A percentile compares a stretch with the other conserved stretches of the same genome.
These are phyloP conservation scores for Leuciscus idus DNA, from an alignment of 2,113 vertebrate genomes.

Conservation along the genomic window DNA sequence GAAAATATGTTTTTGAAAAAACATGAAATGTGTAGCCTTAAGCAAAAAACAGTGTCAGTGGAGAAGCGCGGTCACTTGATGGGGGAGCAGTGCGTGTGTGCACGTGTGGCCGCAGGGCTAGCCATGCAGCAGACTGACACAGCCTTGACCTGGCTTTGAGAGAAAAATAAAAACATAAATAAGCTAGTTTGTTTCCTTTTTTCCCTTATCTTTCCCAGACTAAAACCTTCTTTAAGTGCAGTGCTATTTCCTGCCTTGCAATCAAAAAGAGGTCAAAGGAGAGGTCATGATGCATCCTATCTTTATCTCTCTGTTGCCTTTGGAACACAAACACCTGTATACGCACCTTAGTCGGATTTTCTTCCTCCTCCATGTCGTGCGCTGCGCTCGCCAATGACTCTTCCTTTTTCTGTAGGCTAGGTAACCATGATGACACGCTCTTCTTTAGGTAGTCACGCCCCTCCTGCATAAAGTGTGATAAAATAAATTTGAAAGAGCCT, in stretches of 20 bases:
- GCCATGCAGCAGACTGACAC: constrained; percentile 37
- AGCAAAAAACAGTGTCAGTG: constrained; percentile 17
- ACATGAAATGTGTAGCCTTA: constrained; percentile 1
- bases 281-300: background rate
- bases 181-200: constrained; percentile 27
- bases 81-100: background rate
- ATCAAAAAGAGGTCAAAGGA: constrained; percentile 32
- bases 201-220: background rate
- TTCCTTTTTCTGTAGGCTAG: constrained; percentile 67
- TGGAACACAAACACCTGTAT: constrained; percentile 49
- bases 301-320: background rate
- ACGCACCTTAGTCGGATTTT: constrained; percentile 71
- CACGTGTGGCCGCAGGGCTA: background rate
- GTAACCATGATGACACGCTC: constrained; percentile 77
- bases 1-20: background rate
- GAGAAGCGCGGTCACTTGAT: constrained; percentile 18
- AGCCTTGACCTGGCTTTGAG: constrained; percentile 11
- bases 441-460: constrained; percentile 79
- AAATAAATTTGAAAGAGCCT: background rate
- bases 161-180: constrained; percentile 53
- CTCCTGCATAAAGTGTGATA: constrained; percentile 67
- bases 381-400: constrained; percentile 43
- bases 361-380: constrained; percentile 49
- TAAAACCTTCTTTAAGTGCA: constrained; percentile 5
- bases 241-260: background rate